phyloP scores from a whole-genome alignment of 2,113 vertebrate species.

The Equus przewalskii region DNA sequence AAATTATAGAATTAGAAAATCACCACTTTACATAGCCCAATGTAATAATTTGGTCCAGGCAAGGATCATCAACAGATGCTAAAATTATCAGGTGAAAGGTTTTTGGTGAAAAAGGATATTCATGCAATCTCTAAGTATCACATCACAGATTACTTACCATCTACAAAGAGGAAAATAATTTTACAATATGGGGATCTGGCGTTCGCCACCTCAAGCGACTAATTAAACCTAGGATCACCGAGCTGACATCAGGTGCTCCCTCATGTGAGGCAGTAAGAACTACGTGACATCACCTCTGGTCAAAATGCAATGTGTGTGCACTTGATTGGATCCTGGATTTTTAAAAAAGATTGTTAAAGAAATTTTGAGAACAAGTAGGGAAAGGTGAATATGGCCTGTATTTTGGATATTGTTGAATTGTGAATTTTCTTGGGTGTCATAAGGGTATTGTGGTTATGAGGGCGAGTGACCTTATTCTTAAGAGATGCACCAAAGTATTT shows the following conservation, averaged over 20 bases:
- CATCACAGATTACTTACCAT: background rate
- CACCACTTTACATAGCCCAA: no score
- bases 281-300: background rate
- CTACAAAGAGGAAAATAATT: background rate
- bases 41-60: background rate
- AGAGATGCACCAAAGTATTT: background rate
- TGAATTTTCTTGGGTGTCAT: background rate
- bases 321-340: background rate
- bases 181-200: background rate
- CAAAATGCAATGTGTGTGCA: background rate
- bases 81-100: background rate
- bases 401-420: background rate
- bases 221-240: background rate
- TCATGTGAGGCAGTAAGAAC: background rate
- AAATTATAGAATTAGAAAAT: background rate
- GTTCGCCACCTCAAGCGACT: background rate
- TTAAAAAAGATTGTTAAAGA: background rate
- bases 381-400: background rate
- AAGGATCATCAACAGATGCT: background rate
- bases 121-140: background rate
- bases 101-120: background rate
- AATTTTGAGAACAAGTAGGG: background rate
- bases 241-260: background rate
- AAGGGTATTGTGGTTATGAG: background rate
- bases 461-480: background rate